Percentiles rank a stretch among this genome's conserved stretches.
phyloP scores from a whole-genome alignment of 1,140 invertebrate genomes.

The Heliconius himera region DNA sequence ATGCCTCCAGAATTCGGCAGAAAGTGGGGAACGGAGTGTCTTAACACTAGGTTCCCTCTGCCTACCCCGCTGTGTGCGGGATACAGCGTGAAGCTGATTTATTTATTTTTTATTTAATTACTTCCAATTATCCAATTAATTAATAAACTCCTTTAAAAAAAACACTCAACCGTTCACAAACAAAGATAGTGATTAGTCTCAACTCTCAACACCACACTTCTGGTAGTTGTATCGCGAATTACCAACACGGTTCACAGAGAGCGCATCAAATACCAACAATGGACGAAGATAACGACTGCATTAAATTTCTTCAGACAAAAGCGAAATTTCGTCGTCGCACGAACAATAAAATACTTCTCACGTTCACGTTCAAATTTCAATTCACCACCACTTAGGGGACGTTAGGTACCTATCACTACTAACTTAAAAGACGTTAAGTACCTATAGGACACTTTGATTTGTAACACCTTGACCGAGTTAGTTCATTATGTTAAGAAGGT shows the following conservation, averaged over 20 bases:
- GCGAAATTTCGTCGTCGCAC: slow-evolving; percentile 65
- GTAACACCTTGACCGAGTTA: slow-evolving; percentile 63
- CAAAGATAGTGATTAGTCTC: neutral
- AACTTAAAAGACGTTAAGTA: slow-evolving; percentile 45
- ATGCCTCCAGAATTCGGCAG: no score
- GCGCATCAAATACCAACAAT: slow-evolving; percentile 31
- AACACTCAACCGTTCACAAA: neutral
- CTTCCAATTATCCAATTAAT: no score
- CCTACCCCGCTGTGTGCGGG: no score
- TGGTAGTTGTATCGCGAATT: slow-evolving; percentile 35
- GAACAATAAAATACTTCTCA: slow-evolving; percentile 56
- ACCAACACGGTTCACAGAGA: slow-evolving; percentile 35
- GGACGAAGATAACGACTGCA: slow-evolving; percentile 20
- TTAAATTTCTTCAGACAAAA: slow-evolving; percentile 50
- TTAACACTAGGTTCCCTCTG: no score
- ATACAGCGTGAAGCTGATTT: no score
- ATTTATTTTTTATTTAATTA: no score
- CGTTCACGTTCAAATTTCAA: slow-evolving; percentile 55
- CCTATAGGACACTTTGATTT: slow-evolving; percentile 47
- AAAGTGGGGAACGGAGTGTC: no score
- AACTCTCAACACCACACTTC: slow-evolving; percentile 11
- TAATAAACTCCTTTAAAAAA: neutral
- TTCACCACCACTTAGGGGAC: slow-evolving; percentile 45
- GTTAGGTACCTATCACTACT: slow-evolving; percentile 39
- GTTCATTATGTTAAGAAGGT: slow-evolving; percentile 30